Percentiles rank a stretch among this genome's conserved stretches.
Conservation (phyloP, 2,888 invertebrate species). For the Amphipoea oculea region DNA sequence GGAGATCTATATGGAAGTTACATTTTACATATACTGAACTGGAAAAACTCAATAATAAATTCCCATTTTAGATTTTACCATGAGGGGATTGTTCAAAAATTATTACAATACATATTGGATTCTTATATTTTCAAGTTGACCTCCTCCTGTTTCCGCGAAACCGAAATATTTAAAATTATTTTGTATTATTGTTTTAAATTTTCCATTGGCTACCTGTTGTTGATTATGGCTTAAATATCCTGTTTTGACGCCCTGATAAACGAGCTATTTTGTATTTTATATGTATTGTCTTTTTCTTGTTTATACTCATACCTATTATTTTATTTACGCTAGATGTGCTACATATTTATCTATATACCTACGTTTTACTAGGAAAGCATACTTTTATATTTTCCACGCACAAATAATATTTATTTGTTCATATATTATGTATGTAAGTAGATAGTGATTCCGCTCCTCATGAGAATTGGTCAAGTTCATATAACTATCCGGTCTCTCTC, state of each 20-base stretch:
- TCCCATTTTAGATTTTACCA: slow-evolving; percentile 78
- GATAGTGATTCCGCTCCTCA: slow-evolving; percentile 43
- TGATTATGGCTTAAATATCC: slow-evolving; percentile 76
- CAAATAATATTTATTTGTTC: slow-evolving; percentile 46
- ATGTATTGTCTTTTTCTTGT: slow-evolving; percentile 68
- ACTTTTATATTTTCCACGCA: slow-evolving; percentile 40
- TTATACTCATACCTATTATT: slow-evolving; percentile 57
- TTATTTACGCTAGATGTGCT: slow-evolving; percentile 60
- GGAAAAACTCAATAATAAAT: slow-evolving; percentile 55
- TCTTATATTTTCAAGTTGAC: slow-evolving; percentile 81
- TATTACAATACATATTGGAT: slow-evolving; percentile 67
- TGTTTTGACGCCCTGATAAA: slow-evolving; percentile 87
- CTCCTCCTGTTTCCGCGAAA: slow-evolving; percentile 89
- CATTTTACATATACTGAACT: slow-evolving; percentile 69
- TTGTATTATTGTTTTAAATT: slow-evolving; percentile 73
- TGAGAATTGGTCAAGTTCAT: slow-evolving; percentile 39
- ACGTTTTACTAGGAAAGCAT: slow-evolving; percentile 56
- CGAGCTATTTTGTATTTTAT: slow-evolving; percentile 71
- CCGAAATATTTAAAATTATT: slow-evolving; percentile 73
- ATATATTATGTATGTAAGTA: slow-evolving; percentile 57
- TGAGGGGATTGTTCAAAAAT: slow-evolving; percentile 83
- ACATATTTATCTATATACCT: slow-evolving; percentile 54
- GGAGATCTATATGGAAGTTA: slow-evolving; percentile 81
- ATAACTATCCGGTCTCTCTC: slow-evolving; percentile 37
- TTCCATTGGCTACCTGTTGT: slow-evolving; percentile 65